These are phyloP conservation scores for Nebria salina DNA, from an alignment of 2,888 invertebrate genomes.

Conservation along the genomic window DNA sequence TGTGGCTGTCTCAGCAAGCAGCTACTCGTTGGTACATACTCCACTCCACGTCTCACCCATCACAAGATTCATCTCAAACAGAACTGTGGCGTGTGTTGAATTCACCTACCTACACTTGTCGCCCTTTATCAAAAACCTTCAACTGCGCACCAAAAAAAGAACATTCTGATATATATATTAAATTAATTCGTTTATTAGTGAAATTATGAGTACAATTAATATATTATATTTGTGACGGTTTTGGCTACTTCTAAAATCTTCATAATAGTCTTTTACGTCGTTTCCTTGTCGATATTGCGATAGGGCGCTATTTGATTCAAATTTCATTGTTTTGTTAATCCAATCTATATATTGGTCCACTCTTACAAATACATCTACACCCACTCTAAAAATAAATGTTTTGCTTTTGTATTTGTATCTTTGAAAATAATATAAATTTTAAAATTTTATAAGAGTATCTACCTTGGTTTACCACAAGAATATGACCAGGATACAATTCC, in stretches of 20 bases:
- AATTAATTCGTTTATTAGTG: background rate
- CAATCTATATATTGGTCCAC: slow-evolving; percentile 34
- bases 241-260: background rate
- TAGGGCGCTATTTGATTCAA: background rate
- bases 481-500: slow-evolving; percentile 32
- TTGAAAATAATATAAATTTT: no score
- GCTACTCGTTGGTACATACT: slow-evolving; percentile 1
- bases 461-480: slow-evolving; percentile 37
- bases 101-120: slow-evolving; percentile 12
- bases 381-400: slow-evolving; percentile 25
- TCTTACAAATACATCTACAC: slow-evolving; percentile 34
- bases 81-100: slow-evolving; percentile 10
- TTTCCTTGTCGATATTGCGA: background rate
- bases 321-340: slow-evolving; percentile 28
- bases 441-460: background rate
- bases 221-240: background rate
- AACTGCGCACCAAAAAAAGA: background rate
- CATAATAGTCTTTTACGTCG: background rate
- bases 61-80: background rate
- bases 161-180: background rate
- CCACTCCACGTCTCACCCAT: background rate
- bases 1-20: slow-evolving; percentile 35
- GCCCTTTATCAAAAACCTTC: background rate
- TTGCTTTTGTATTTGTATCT: background rate
- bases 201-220: background rate